phyloP scores from a whole-genome alignment of 1,140 invertebrate genomes.

The Ips typographus region DNA sequence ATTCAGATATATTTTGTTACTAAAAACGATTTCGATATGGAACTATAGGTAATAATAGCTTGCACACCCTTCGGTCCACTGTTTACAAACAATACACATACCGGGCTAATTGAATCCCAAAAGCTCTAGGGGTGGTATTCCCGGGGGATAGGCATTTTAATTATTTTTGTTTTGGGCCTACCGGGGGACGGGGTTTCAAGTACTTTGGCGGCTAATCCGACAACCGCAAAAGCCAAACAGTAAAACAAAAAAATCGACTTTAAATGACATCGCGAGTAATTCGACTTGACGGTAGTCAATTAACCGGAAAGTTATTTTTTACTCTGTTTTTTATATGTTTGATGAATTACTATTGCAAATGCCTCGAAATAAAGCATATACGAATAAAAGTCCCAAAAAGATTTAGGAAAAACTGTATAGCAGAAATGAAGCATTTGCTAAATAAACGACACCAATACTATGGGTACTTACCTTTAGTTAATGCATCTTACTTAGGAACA shows the following conservation, averaged over 20 bases:
- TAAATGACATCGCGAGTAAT: slow-evolving; percentile 4
- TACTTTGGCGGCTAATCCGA: slow-evolving; percentile 21
- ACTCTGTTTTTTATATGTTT: slow-evolving; percentile 1
- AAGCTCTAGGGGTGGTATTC: slow-evolving; percentile 26
- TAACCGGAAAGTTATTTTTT: background rate
- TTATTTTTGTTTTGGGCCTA: slow-evolving; percentile 20
- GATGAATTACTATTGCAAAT: background rate
- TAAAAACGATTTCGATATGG: too few species aligned
- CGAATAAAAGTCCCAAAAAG: too few species aligned
- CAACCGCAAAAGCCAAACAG: slow-evolving; percentile 14
- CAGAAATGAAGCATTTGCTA: too few species aligned
- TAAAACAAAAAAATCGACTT: too few species aligned
- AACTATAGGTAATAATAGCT: background rate
- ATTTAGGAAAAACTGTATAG: too few species aligned
- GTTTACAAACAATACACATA: slow-evolving; percentile 27
- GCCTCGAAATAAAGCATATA: background rate
- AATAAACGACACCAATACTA: too few species aligned
- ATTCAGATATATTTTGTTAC: too few species aligned
- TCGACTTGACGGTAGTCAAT: background rate
- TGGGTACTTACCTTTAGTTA: too few species aligned
- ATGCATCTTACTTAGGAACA: too few species aligned
- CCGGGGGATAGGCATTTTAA: slow-evolving; percentile 21
- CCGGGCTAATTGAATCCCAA: slow-evolving; percentile 18
- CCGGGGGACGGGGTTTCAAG: slow-evolving; percentile 17
- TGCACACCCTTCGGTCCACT: slow-evolving; percentile 9